A percentile compares a stretch with the other conserved stretches of the same genome.
These are phyloP conservation scores for Adineta ricciae DNA, from an alignment of 2,888 invertebrate species.

Conservation along the genomic window DNA sequence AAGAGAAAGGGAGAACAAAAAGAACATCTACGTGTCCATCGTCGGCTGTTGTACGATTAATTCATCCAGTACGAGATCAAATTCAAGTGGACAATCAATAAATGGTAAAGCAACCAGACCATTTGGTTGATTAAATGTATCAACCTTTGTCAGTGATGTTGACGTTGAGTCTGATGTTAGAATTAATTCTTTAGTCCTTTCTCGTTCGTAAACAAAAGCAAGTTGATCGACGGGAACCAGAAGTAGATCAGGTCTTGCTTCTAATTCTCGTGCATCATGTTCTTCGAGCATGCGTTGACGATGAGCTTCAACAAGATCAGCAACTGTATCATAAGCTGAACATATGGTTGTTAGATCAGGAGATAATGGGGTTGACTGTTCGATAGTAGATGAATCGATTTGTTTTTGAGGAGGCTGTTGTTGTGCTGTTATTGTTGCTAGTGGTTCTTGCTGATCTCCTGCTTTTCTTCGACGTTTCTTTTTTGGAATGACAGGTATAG, in stretches of 20 bases:
- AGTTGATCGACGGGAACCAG: constrained; percentile 1
- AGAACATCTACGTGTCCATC: neutral
- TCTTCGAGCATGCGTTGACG: neutral
- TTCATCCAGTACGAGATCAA: constrained; percentile 3
- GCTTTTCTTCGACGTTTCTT: neutral
- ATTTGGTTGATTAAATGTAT: neutral
- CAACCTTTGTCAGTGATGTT: neutral
- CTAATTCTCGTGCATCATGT: constrained; percentile 3
- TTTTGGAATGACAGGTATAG: constrained; percentile 1
- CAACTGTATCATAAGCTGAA: neutral
- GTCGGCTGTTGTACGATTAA: neutral
- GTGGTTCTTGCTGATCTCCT: too few species aligned
- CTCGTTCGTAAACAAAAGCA: neutral
- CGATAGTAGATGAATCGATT: neutral
- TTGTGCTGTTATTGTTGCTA: too few species aligned
- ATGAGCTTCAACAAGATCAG: neutral
- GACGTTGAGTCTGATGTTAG: neutral
- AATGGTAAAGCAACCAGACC: constrained; percentile 7
- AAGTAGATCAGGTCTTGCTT: neutral
- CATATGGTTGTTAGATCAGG: neutral
- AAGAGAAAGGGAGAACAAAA: neutral
- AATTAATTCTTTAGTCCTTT: constrained; percentile 4
- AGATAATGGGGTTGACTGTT: neutral
- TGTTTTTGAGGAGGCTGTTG: neutral
- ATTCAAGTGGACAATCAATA: constrained; percentile 3